Evolutionary conservation across 1,140 invertebrate species (phyloP).

Genomic region (Drosophila saltans): DNA sequence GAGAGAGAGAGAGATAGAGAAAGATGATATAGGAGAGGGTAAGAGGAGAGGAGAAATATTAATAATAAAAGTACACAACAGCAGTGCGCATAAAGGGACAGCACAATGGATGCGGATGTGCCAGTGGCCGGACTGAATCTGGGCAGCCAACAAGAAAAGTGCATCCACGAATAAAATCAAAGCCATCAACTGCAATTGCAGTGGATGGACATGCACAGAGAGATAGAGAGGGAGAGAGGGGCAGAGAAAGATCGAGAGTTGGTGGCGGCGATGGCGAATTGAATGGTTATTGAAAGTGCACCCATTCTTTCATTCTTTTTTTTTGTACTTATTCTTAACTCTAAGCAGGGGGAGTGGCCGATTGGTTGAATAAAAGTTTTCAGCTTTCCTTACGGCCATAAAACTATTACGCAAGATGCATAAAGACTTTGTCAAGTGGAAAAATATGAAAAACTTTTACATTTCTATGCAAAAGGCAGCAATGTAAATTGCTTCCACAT

Average conservation of each 20-base stretch:
- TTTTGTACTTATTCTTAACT: too few relatives aligned
- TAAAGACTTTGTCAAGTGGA: constrained; percentile 81
- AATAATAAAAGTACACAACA: constrained; percentile 77
- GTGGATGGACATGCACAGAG: background rate
- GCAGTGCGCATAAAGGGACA: constrained; percentile 59
- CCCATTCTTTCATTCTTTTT: background rate
- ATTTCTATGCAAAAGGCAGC: constrained; percentile 72
- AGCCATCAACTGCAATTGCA: constrained; percentile 80
- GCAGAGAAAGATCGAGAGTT: background rate
- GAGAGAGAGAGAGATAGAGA: background rate
- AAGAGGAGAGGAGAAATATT: constrained; percentile 55
- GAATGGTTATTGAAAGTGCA: constrained; percentile 78
- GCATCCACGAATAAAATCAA: constrained; percentile 82
- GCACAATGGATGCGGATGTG: constrained; percentile 51
- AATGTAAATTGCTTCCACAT: constrained; percentile 60
- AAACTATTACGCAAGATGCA: constrained; percentile 81
- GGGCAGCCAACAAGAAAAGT: constrained; percentile 72
- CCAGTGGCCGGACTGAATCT: constrained; percentile 47
- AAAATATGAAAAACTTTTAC: constrained; percentile 81
- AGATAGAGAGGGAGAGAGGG: background rate
- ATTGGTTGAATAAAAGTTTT: constrained; percentile 65
- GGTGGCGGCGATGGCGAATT: constrained; percentile 46
- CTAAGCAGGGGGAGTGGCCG: constrained; percentile 9
- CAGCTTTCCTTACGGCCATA: constrained; percentile 63
- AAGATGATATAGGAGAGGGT: background rate